These are phyloP conservation scores for Euglossa dilemma DNA, from an alignment of 1,140 invertebrate species.

Conservation along the genomic window DNA sequence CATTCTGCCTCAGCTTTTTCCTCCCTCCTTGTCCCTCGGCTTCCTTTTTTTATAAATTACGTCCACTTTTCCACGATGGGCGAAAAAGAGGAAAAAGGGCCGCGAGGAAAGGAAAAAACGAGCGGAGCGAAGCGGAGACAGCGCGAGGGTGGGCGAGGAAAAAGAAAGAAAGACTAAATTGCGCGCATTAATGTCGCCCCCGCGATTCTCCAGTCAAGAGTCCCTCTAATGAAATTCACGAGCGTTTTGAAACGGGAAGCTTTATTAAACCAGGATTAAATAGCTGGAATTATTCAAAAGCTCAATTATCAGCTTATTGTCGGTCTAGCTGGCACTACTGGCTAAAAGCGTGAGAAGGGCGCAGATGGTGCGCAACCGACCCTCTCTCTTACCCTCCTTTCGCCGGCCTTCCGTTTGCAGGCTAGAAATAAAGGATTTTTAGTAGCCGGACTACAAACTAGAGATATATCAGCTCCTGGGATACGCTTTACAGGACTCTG, in stretches of 20 bases:
- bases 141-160: neutral
- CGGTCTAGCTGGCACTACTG: constrained; percentile 73
- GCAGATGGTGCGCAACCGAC: constrained; percentile 63
- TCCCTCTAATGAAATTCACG: constrained; percentile 66
- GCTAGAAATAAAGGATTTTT: constrained; percentile 66
- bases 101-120: constrained; percentile 10
- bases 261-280: constrained; percentile 73
- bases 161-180: constrained; percentile 55
- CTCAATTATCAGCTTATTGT: constrained; percentile 80
- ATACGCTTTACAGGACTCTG: constrained; percentile 38
- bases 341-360: constrained; percentile 69
- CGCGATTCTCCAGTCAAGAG: constrained; percentile 53
- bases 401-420: constrained; percentile 25
- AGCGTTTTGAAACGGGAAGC: constrained; percentile 64
- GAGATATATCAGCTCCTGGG: constrained; percentile 61
- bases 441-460: constrained; percentile 62
- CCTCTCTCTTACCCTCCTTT: constrained; percentile 32
- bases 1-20: neutral
- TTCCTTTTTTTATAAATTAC: constrained; percentile 29
- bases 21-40: neutral
- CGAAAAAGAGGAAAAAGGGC: constrained; percentile 8
- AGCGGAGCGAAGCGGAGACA: neutral
- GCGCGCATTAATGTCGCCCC: constrained; percentile 60
- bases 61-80: constrained; percentile 30
- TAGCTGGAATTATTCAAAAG: constrained; percentile 78